Evolutionary conservation across 2,113 vertebrate genomes (phyloP).

Genomic region (Ammodramus savannarum): DNA sequence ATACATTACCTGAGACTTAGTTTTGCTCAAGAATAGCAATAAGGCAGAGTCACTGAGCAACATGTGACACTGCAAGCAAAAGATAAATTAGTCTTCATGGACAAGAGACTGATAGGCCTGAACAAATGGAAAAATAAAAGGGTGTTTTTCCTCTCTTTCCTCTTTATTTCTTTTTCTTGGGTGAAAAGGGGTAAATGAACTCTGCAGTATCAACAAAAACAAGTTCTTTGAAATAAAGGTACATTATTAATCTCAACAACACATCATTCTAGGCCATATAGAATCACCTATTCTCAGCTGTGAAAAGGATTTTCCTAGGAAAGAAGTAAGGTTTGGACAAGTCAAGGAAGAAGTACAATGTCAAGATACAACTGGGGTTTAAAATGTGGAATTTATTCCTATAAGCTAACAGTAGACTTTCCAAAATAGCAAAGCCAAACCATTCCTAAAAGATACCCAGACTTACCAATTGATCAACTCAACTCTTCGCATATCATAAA

Average conservation of each 20-base stretch:
- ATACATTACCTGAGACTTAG: conserved; percentile 1
- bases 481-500: background rate
- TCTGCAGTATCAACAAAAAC: background rate
- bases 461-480: background rate
- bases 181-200: background rate
- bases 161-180: background rate
- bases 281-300: background rate
- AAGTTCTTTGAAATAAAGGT: background rate
- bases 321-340: background rate
- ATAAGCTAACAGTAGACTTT: background rate
- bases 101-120: background rate
- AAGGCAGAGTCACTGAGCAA: conserved; percentile 5
- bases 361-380: background rate
- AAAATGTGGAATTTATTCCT: background rate
- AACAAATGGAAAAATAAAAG: background rate
- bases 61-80: conserved; percentile 23
- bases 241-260: background rate
- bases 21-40: conserved; percentile 31
- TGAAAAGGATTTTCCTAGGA: background rate
- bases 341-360: background rate
- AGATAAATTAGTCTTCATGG: conserved; percentile 16
- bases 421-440: background rate
- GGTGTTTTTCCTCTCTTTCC: accelerated
- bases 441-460: no score
- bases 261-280: background rate